Conservation (phyloP, 2,113 vertebrate species). For the Nothocercus nigrocapillus region DNA sequence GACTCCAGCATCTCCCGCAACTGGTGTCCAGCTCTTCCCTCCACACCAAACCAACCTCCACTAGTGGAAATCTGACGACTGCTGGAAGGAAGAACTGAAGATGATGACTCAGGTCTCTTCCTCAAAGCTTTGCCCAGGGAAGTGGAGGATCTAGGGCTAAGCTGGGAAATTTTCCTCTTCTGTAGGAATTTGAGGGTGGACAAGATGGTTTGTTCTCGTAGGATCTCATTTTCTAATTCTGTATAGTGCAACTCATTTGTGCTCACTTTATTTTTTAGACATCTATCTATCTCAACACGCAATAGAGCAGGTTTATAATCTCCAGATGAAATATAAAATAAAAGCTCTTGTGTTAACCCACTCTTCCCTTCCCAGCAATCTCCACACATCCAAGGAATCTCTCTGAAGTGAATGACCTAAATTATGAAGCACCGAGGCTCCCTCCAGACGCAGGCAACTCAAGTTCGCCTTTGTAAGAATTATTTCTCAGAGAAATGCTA, state of each 20-base stretch:
- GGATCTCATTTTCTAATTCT: not conserved
- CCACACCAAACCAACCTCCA: not conserved
- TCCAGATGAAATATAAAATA: not conserved
- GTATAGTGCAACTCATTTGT: fast-evolving
- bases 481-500: not conserved
- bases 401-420: not conserved
- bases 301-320: not conserved
- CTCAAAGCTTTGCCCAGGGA: not conserved
- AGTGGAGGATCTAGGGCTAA: not conserved
- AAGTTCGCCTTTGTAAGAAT: not conserved
- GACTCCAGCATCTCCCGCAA: not conserved
- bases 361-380: not conserved
- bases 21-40: not conserved
- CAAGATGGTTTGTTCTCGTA: not conserved
- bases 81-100: not conserved
- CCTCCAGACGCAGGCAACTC: not conserved
- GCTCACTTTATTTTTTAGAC: not conserved
- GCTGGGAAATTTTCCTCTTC: not conserved
- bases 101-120: not conserved
- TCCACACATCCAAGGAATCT: not conserved
- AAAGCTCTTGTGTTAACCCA: not conserved
- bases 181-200: not conserved
- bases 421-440: fast-evolving
- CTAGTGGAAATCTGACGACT: not conserved
- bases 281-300: not conserved